Conservation (phyloP, 2,113 vertebrate species). For the Boleophthalmus pectinirostris region DNA sequence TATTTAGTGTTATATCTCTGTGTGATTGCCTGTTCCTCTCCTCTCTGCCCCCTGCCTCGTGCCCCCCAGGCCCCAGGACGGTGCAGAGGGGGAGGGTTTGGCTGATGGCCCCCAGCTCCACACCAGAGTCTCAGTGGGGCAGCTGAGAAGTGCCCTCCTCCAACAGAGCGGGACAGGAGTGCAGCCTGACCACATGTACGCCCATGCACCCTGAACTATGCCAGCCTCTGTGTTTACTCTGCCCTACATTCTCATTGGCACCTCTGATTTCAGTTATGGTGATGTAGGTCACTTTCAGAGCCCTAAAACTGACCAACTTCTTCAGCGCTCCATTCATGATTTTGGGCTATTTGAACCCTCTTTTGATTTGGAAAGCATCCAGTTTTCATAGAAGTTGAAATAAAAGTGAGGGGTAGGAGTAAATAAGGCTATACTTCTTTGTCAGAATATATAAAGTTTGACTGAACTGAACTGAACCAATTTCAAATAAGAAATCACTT, state of each 20-base stretch:
- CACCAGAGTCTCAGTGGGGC: slow-evolving; percentile 78
- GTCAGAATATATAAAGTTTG: too few species aligned
- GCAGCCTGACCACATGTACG: slow-evolving; percentile 67
- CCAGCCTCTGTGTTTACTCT: neutral
- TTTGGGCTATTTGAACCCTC: too few species aligned
- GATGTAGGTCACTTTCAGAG: too few species aligned
- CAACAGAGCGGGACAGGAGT: slow-evolving; percentile 65
- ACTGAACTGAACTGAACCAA: too few species aligned
- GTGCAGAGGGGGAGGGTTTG: slow-evolving; percentile 48
- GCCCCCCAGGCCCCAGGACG: slow-evolving; percentile 65
- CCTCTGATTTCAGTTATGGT: neutral
- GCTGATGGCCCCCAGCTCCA: slow-evolving; percentile 59
- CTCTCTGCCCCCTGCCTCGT: slow-evolving; percentile 29
- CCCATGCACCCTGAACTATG: neutral
- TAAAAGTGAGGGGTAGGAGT: too few species aligned
- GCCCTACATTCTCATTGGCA: neutral
- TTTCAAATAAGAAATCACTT: too few species aligned
- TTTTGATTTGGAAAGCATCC: too few species aligned
- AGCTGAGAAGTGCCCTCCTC: slow-evolving; percentile 72
- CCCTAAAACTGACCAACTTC: too few species aligned
- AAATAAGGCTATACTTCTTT: too few species aligned
- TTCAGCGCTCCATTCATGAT: too few species aligned
- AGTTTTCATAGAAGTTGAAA: too few species aligned
- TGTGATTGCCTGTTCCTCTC: slow-evolving; percentile 25
- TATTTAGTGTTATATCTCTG: neutral